Conservation (phyloP, 1,140 invertebrate species). For the Bombus terrestris region DNA sequence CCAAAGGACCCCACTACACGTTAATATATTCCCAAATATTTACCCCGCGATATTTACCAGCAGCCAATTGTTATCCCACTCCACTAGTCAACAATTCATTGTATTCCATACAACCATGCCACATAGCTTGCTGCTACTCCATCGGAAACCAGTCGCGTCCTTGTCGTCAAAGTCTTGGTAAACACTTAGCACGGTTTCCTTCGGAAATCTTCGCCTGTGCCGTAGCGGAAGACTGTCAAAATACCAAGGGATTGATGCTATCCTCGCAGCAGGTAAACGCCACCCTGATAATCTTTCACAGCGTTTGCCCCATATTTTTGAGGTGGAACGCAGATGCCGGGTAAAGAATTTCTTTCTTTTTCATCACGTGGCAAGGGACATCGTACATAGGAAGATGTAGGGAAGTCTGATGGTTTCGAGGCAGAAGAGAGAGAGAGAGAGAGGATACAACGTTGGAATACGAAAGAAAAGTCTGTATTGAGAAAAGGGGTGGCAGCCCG, state of each 20-base stretch:
- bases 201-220: background rate
- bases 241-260: conserved; percentile 38
- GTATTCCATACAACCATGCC: no score
- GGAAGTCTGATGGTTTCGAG: conserved; percentile 23
- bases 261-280: background rate
- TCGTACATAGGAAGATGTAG: background rate
- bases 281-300: no score
- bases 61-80: background rate
- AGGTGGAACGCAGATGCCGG: background rate
- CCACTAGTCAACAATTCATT: background rate
- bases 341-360: conserved; percentile 19
- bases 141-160: background rate
- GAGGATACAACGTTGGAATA: conserved; percentile 26
- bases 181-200: background rate
- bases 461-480: conserved; percentile 38
- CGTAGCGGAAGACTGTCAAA: background rate
- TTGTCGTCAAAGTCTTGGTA: background rate
- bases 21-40: background rate
- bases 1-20: no score
- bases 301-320: background rate
- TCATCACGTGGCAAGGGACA: background rate
- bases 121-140: background rate
- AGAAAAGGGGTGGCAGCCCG: conserved; percentile 9
- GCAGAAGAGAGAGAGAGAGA: background rate
- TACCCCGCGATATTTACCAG: conserved; percentile 1